Base-by-base conservation (phyloP, 1,140 invertebrate genomes). In the Melipona quadrifasciata region DNA sequence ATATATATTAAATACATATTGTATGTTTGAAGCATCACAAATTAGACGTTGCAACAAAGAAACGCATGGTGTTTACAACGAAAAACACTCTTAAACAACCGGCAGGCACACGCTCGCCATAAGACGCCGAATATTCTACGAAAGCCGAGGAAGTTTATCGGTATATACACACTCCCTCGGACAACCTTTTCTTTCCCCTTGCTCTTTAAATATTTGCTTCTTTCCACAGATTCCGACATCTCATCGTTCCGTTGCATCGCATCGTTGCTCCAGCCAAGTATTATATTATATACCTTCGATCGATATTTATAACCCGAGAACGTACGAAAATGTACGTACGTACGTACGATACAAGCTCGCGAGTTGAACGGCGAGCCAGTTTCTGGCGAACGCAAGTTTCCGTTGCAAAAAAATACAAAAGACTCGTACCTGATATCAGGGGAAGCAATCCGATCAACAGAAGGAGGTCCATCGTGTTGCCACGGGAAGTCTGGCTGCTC, bases 371-470 rank as follows among this genome's bases (percentile, higher is more conserved):
- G 12, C 2, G 27, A 12, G 1, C 1, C 17, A 21, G 19, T 34
- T 17, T 39, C 39, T 47, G 51, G 4, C 27, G 39, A 19, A 39
- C 16, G 19, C 12, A 51, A 51, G 51, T 3, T 11, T 24, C 24
- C 58, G 58, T 1, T 19, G 3, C 21, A 31, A 31, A 31, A 47
- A 51, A 55, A 64, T 73, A n/a, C 12, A 73, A 47, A 64, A 64
- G 57, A 31, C 65, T 21, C 84, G 86, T 73, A 89, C 87, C 87
- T 73, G 64, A n/a, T 78, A 87, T 39, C n/a, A 74, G 57, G 19
- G 75, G 64, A 31, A 89, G 31, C 83, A 86, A 86, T 72, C 87
- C 87, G 77, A 88, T 81, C 71, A 72, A 67, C 31, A 82, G n/a
- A 34, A 80, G 57, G n/a, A 67, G 57, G 21, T 34, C 76, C 76